Percentiles rank a stretch among this genome's conserved stretches.
Conservation (phyloP, 64 coral and sea anemone species). For the Stylophora pistillata region DNA sequence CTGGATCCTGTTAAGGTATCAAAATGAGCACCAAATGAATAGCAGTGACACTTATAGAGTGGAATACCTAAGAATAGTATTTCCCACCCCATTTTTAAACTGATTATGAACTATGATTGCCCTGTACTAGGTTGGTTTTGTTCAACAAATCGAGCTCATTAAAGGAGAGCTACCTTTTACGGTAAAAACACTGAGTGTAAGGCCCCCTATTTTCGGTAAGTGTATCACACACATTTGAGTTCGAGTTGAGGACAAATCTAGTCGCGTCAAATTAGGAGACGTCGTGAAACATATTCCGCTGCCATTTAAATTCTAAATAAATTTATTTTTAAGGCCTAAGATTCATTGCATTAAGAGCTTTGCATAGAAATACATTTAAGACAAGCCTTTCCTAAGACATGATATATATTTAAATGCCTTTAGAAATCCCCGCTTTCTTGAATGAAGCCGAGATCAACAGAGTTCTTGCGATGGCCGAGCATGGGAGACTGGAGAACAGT, state of each 20-base stretch:
- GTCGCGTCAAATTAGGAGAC: neutral
- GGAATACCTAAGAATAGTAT: too few species aligned
- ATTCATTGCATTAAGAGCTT: neutral
- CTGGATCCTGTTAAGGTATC: slow-evolving; percentile 41
- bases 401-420: neutral
- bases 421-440: slow-evolving; percentile 62
- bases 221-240: neutral
- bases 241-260: neutral
- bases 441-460: slow-evolving; percentile 19
- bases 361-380: neutral
- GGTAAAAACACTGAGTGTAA: slow-evolving; percentile 37
- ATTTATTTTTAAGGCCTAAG: too few species aligned
- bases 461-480: slow-evolving; percentile 29
- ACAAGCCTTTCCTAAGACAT: neutral
- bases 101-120: neutral
- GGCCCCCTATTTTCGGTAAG: slow-evolving; percentile 68
- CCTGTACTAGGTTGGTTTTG: slow-evolving; percentile 35
- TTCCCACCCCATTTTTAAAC: too few species aligned
- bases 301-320: neutral
- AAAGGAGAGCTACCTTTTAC: slow-evolving; percentile 8
- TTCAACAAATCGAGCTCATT: slow-evolving; percentile 37
- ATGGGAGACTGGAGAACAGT: slow-evolving; percentile 40
- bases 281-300: neutral
- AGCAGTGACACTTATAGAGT: neutral
- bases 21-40: neutral